phyloP scores from a whole-genome alignment of 1,140 invertebrate genomes.

The Leptopilina boulardi region DNA sequence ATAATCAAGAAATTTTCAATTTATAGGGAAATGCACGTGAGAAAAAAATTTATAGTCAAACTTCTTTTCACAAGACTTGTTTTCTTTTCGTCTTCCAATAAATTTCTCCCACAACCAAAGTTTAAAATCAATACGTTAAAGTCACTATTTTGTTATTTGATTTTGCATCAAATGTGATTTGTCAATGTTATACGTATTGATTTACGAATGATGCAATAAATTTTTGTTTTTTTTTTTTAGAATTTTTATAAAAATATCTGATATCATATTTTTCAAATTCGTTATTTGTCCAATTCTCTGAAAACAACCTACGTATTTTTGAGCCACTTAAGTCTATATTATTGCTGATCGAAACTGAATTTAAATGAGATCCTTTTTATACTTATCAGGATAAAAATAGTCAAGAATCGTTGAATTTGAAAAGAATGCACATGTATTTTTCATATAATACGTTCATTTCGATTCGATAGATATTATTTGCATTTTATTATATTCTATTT shows the following conservation, averaged over 20 bases:
- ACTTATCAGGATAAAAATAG: not conserved
- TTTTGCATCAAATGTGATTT: not conserved
- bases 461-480: not conserved
- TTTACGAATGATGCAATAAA: not conserved
- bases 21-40: not conserved
- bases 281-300: too few species aligned
- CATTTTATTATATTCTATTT: constrained; percentile 1
- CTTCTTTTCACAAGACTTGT: not conserved
- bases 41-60: not conserved
- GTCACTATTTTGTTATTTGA: not conserved
- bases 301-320: not conserved
- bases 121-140: not conserved
- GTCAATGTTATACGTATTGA: not conserved
- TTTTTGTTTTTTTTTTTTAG: not conserved
- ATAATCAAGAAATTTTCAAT: constrained; percentile 2
- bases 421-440: not conserved
- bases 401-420: not conserved
- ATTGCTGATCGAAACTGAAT: not conserved
- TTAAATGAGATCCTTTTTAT: constrained; percentile 9
- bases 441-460: not conserved
- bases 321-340: not conserved
- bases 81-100: not conserved
- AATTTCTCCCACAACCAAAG: not conserved
- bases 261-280: too few species aligned
- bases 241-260: not conserved